phyloP scores from a whole-genome alignment of 1,140 invertebrate species.

The Pinna nobilis region DNA sequence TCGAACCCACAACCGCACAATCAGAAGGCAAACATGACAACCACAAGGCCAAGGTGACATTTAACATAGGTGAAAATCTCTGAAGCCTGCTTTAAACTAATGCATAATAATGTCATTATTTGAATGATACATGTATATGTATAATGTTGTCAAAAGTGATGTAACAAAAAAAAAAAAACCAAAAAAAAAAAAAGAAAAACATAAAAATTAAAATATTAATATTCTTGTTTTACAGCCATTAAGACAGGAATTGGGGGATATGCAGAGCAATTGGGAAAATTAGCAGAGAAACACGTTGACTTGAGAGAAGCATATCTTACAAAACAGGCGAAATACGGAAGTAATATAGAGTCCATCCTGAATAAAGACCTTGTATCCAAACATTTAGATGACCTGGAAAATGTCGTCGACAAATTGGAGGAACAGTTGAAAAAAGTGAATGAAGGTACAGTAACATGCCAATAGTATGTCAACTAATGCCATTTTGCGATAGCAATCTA shows the following conservation, averaged over 20 bases:
- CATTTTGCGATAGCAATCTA: background rate
- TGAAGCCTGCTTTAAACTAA: no score
- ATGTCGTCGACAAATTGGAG: constrained; percentile 66
- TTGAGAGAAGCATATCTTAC: constrained; percentile 59
- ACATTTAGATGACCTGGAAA: constrained; percentile 61
- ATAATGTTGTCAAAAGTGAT: background rate
- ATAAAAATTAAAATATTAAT: background rate
- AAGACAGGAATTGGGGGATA: background rate
- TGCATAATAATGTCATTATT: no score
- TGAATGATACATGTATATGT: background rate
- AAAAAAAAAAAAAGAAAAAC: background rate
- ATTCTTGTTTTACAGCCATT: constrained; percentile 19
- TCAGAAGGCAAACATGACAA: no score
- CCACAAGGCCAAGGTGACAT: no score
- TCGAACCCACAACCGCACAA: no score
- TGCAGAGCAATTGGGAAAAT: constrained; percentile 11
- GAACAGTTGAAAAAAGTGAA: constrained; percentile 46
- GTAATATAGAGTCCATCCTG: constrained; percentile 28
- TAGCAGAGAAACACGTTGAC: constrained; percentile 63
- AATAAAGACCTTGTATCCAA: constrained; percentile 57
- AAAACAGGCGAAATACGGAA: constrained; percentile 51
- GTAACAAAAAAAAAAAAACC: background rate
- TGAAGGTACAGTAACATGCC: constrained; percentile 38
- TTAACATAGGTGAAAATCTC: no score
- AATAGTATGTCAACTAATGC: background rate